A percentile compares a stretch with the other conserved stretches of the same genome.
Evolutionary conservation across 2,888 invertebrate species (phyloP).

Genomic region (Ormyrus labotus): DNA sequence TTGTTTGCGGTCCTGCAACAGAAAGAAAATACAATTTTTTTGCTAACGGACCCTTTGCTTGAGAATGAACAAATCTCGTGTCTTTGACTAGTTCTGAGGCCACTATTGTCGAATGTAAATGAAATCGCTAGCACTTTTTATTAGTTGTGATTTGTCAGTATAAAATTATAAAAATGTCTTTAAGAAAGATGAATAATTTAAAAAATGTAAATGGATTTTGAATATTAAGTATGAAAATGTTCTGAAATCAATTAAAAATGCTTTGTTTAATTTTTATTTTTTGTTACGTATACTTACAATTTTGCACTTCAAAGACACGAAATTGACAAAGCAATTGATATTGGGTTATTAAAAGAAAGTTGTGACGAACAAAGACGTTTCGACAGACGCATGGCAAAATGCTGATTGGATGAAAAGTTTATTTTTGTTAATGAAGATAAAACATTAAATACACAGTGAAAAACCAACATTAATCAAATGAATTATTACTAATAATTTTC

Average conservation of each 20-base stretch:
- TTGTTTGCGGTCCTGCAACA: constrained; percentile 74
- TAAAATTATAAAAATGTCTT: background rate
- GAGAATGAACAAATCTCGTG: background rate
- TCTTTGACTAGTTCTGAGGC: constrained; percentile 26
- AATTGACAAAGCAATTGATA: constrained; percentile 32
- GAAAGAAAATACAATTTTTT: constrained; percentile 63
- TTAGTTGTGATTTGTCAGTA: background rate
- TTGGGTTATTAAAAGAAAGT: constrained; percentile 33
- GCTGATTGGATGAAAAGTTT: constrained; percentile 27
- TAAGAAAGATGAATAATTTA: background rate
- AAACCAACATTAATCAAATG: constrained; percentile 3
- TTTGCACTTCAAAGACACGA: constrained; percentile 41
- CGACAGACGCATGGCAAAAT: constrained; percentile 25
- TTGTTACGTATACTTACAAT: background rate
- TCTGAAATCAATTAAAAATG: background rate
- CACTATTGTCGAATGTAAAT: background rate
- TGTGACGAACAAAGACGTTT: constrained; percentile 30
- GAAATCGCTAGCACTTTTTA: background rate
- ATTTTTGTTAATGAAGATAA: constrained; percentile 32
- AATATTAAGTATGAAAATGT: background rate
- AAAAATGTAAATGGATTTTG: background rate
- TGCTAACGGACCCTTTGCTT: constrained; percentile 16
- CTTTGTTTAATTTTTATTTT: background rate
- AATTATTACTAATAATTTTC: constrained; percentile 11
- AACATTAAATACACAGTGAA: constrained; percentile 15